Evolutionary conservation across 2,888 invertebrate genomes (phyloP).

Genomic region (Merodon equestris): DNA sequence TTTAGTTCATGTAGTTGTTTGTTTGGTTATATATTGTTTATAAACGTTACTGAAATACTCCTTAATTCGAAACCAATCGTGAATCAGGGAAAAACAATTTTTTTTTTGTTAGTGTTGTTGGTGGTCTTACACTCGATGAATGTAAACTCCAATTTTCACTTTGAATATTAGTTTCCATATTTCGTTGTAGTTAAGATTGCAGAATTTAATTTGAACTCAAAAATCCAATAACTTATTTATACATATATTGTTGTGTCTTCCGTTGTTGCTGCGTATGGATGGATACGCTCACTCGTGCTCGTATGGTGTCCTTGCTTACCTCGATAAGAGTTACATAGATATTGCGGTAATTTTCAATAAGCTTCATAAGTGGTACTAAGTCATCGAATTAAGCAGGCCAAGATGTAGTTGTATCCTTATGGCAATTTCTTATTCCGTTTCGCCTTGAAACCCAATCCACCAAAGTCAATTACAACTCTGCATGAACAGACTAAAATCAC

Average conservation of each 20-base stretch:
- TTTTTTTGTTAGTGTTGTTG: constrained; percentile 70
- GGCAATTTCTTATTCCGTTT: too few relatives aligned
- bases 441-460: too few relatives aligned
- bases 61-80: too few relatives aligned
- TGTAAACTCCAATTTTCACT: constrained; percentile 75
- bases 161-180: constrained; percentile 75
- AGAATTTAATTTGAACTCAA: constrained; percentile 59
- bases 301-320: constrained; percentile 24
- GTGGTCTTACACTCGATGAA: constrained; percentile 74
- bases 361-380: too few relatives aligned
- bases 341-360: too few relatives aligned
- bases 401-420: too few relatives aligned
- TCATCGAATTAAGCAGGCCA: too few relatives aligned
- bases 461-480: too few relatives aligned
- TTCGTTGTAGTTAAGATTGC: constrained; percentile 75
- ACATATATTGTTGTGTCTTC: neutral
- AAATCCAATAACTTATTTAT: constrained; percentile 15
- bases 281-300: constrained; percentile 17
- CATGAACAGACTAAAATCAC: too few relatives aligned
- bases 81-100: neutral
- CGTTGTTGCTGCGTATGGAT: too few relatives aligned
- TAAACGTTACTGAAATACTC: constrained; percentile 13
- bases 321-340: too few relatives aligned
- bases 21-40: constrained; percentile 54
- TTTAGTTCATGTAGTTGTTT: constrained; percentile 46